These are phyloP conservation scores for Clarias fuscus DNA, from an alignment of 2,797 vertebrate genomes.

Conservation along the genomic window DNA sequence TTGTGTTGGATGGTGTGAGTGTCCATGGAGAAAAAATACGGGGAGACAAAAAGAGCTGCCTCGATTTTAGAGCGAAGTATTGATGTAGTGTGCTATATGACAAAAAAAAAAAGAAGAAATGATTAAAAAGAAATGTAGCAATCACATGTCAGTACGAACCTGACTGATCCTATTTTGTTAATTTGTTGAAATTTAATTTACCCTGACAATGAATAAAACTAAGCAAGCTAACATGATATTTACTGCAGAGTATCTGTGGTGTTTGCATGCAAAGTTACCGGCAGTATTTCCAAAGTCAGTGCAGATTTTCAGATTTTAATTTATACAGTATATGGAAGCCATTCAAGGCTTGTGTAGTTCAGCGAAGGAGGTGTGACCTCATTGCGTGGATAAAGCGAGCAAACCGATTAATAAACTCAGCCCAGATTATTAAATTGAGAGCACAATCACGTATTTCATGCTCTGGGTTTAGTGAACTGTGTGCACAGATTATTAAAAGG, in stretches of 20 bases:
- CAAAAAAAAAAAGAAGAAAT: no score
- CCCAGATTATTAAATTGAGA: no score
- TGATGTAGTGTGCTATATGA: background rate
- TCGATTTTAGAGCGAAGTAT: background rate
- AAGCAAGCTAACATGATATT: background rate
- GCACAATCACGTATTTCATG: no score
- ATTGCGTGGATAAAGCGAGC: no score
- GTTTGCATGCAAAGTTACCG: background rate
- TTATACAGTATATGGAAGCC: background rate
- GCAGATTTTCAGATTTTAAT: background rate
- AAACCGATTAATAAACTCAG: no score
- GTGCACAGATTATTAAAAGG: no score
- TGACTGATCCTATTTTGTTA: no score
- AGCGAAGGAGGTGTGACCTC: background rate
- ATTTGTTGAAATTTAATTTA: background rate
- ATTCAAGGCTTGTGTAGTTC: background rate
- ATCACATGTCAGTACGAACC: background rate
- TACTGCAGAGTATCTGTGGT: background rate
- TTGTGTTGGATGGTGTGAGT: slow-evolving; percentile 51
- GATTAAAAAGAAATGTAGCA: background rate
- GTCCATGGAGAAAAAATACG: slow-evolving; percentile 4
- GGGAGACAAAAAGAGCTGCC: background rate
- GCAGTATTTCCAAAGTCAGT: background rate
- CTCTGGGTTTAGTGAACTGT: no score
- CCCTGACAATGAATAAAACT: background rate